Evolutionary conservation across 2,888 invertebrate species (phyloP).

Genomic region (Drosophila borborema): DNA sequence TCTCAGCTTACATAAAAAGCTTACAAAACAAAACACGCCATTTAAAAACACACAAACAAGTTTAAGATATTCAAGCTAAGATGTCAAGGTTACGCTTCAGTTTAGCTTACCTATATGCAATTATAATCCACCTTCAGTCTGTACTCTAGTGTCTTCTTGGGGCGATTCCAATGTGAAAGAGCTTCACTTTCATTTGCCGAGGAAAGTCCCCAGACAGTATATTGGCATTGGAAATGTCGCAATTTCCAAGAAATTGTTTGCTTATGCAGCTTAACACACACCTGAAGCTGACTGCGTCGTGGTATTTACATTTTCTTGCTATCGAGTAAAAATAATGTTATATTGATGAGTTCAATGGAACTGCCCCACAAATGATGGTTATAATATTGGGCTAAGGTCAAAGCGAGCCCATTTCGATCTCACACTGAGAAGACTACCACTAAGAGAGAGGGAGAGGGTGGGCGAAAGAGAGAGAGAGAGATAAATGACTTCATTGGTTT

Average conservation of each 20-base stretch:
- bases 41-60: neutral
- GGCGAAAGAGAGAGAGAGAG: neutral
- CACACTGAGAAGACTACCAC: neutral
- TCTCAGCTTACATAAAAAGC: neutral
- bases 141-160: neutral
- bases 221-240: slow-evolving; percentile 18
- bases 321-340: slow-evolving; percentile 32
- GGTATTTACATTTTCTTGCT: slow-evolving; percentile 35
- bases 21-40: neutral
- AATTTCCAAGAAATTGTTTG: slow-evolving; percentile 43
- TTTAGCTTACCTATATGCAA: neutral
- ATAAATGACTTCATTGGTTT: slow-evolving; percentile 63
- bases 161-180: neutral
- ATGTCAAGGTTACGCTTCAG: neutral
- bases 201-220: slow-evolving; percentile 18
- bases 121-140: neutral
- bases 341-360: slow-evolving; percentile 64
- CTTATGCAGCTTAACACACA: slow-evolving; percentile 20
- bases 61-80: too few species aligned
- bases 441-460: neutral
- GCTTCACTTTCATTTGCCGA: slow-evolving; percentile 3
- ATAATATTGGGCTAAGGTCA: slow-evolving; percentile 63
- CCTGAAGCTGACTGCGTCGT: neutral
- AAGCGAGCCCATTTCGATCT: slow-evolving; percentile 15
- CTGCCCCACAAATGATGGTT: slow-evolving; percentile 14